These are phyloP conservation scores for Melipona beecheii DNA, from an alignment of 2,888 invertebrate species.

Conservation along the genomic window DNA sequence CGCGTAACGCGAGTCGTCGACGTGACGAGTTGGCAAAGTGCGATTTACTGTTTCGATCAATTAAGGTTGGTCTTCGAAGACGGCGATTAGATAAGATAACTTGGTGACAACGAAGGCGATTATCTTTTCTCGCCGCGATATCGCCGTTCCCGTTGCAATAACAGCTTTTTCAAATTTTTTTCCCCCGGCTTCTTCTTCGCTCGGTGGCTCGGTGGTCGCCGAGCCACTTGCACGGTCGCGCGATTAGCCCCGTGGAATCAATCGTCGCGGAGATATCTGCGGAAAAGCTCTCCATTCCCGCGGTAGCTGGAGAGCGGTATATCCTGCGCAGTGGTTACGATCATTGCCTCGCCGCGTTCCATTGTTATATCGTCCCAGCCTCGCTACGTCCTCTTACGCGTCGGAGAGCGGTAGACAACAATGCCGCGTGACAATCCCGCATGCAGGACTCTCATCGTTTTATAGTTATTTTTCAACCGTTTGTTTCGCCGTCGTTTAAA, in stretches of 20 bases:
- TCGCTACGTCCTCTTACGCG: constrained; percentile 48
- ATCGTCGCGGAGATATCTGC: background rate
- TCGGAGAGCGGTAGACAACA: constrained; percentile 44
- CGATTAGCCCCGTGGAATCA: constrained; percentile 23
- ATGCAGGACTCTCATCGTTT: constrained; percentile 30
- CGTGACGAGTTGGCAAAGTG: background rate
- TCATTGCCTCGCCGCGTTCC: constrained; percentile 44
- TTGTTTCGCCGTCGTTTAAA: constrained; percentile 21
- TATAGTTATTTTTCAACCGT: constrained; percentile 21
- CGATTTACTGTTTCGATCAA: constrained; percentile 29
- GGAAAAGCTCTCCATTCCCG: constrained; percentile 28
- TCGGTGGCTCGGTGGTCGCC: background rate
- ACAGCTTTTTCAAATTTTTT: background rate
- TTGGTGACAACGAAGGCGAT: constrained; percentile 17
- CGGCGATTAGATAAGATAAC: constrained; percentile 51
- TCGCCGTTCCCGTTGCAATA: background rate
- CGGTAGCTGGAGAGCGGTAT: constrained; percentile 35
- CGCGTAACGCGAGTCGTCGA: background rate
- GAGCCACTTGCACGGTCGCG: background rate
- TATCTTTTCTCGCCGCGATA: background rate
- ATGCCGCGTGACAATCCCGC: constrained; percentile 34
- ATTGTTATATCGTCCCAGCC: constrained; percentile 46
- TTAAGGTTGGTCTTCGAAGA: constrained; percentile 5
- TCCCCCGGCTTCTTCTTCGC: background rate
- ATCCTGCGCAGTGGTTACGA: constrained; percentile 30